These are phyloP conservation scores for Lepidochrysops patricia DNA, from an alignment of 2,888 invertebrate species.

Conservation along the genomic window DNA sequence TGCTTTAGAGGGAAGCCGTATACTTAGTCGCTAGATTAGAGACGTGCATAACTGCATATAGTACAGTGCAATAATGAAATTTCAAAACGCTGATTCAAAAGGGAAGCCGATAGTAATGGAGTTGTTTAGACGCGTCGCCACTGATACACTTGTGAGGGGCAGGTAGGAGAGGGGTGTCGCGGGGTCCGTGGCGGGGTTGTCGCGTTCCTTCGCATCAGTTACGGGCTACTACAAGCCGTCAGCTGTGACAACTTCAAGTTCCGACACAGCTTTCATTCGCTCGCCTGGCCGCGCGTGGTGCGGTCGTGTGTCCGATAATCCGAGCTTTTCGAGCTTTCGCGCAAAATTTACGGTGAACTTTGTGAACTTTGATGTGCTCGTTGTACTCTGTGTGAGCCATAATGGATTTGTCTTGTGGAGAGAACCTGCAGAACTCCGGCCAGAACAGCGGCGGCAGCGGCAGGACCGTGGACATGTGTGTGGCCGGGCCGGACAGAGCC, in stretches of 20 bases:
- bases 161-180: not conserved
- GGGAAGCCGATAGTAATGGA: too few species aligned
- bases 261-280: constrained; percentile 26
- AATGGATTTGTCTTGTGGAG: constrained; percentile 72
- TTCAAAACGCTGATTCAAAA: too few species aligned
- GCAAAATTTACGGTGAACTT: constrained; percentile 15
- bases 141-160: not conserved
- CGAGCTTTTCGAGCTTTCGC: constrained; percentile 24
- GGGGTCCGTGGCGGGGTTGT: not conserved
- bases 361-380: constrained; percentile 14
- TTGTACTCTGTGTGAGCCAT: constrained; percentile 27
- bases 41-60: too few species aligned
- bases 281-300: constrained; percentile 47
- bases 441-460: constrained; percentile 43
- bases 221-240: not conserved
- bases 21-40: too few species aligned
- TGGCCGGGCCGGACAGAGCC: constrained; percentile 74
- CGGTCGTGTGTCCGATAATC: constrained; percentile 49
- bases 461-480: constrained; percentile 53
- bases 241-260: constrained; percentile 16
- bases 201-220: constrained; percentile 10
- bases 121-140: too few species aligned
- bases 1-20: too few species aligned
- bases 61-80: too few species aligned
- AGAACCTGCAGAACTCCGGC: constrained; percentile 61